These are phyloP conservation scores for Synergus umbraculus DNA, from an alignment of 2,888 invertebrate genomes.

Conservation along the genomic window DNA sequence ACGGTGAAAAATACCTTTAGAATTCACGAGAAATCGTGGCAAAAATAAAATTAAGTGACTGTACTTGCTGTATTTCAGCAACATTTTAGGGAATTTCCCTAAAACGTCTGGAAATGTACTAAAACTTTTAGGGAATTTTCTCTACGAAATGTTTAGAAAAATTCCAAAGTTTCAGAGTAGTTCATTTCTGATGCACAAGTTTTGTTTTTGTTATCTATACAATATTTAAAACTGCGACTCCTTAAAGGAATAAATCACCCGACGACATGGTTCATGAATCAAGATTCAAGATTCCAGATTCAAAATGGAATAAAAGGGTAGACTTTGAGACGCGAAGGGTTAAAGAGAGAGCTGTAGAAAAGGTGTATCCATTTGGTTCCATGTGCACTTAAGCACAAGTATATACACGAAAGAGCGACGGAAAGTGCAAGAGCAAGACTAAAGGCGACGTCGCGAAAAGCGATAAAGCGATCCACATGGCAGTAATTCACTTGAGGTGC, in stretches of 20 bases:
- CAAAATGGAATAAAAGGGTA: slow-evolving; percentile 18
- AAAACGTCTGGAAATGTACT: too few species aligned
- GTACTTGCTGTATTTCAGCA: not conserved
- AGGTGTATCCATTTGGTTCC: slow-evolving; percentile 1
- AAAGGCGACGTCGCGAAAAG: slow-evolving; percentile 59
- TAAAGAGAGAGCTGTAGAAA: slow-evolving; percentile 14
- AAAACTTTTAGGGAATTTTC: too few species aligned
- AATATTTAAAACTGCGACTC: too few species aligned
- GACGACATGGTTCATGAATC: slow-evolving; percentile 6
- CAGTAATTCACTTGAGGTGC: slow-evolving; percentile 63
- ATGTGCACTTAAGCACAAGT: slow-evolving; percentile 34
- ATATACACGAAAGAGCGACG: slow-evolving; percentile 19
- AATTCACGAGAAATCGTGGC: slow-evolving; percentile 35
- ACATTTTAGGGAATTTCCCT: too few species aligned
- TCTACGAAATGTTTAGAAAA: too few species aligned
- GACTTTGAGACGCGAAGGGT: slow-evolving; percentile 7
- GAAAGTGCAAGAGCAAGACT: slow-evolving; percentile 22
- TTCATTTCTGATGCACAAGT: too few species aligned
- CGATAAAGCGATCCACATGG: slow-evolving; percentile 65
- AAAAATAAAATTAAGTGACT: slow-evolving; percentile 48
- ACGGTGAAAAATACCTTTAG: slow-evolving; percentile 48
- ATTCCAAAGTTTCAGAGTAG: too few species aligned
- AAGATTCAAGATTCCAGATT: not conserved
- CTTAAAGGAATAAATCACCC: not conserved
- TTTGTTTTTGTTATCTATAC: too few species aligned